These are phyloP conservation scores for Xenotilapia longispinis DNA, from an alignment of 2,113 vertebrate genomes.

Conservation along the genomic window DNA sequence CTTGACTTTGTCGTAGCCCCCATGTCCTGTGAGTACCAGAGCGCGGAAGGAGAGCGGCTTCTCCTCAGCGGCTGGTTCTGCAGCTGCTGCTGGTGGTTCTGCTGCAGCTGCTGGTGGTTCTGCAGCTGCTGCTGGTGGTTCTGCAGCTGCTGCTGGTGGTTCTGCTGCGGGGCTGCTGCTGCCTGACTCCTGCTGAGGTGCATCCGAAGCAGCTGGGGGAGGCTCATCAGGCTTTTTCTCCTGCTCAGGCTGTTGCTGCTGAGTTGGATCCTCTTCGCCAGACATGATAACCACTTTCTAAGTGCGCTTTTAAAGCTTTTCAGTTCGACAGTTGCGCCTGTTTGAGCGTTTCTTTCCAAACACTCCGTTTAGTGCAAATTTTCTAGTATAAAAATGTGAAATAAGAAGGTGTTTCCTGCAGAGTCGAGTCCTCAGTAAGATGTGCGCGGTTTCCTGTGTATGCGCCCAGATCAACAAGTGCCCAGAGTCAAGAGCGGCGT, in stretches of 20 bases:
- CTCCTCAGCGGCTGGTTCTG: neutral
- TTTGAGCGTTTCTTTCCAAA: neutral
- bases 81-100: neutral
- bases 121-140: neutral
- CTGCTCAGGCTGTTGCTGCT: conserved; percentile 28
- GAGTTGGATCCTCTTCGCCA: conserved; percentile 65
- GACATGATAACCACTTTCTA: conserved; percentile 53
- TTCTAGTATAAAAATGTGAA: neutral
- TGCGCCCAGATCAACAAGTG: conserved; percentile 48
- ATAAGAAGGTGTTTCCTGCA: neutral
- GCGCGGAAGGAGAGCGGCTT: conserved; percentile 55
- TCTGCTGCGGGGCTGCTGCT: neutral
- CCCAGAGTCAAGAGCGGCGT: rapidly evolving
- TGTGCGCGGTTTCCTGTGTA: conserved; percentile 4
- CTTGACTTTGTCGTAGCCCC: conserved; percentile 84
- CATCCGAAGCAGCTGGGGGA: neutral
- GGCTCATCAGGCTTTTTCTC: conserved; percentile 29
- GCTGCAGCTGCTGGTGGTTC: neutral
- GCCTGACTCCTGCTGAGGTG: neutral
- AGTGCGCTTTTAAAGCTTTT: neutral
- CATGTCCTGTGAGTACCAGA: conserved; percentile 78
- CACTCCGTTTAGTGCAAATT: neutral
- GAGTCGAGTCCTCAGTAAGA: neutral
- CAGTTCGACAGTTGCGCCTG: neutral
- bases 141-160: rapidly evolving